Base-by-base conservation (phyloP, 2,888 invertebrate species). In the Hedya salicella region DNA sequence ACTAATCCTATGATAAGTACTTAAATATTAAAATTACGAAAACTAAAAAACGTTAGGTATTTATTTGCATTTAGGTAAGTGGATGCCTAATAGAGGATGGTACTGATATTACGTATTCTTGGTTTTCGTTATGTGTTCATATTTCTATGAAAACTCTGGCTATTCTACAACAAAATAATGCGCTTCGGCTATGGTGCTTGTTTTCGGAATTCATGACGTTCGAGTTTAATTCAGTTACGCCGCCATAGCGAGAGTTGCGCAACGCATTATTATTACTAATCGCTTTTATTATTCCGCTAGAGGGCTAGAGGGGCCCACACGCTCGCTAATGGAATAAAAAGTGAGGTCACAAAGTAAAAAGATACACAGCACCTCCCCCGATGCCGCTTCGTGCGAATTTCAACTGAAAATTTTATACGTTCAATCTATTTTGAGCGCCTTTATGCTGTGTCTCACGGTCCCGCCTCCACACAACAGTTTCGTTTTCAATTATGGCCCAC, bases 401-500 rank as follows among this genome's bases (percentile, higher is more conserved):
- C 87, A 71, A 91, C 91, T 92, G 91, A 92, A 92, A 92, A 89
- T 92, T 92, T 92, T 91, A 92, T 91, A 90, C 83, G 86, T 92
- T 89, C 92, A 92, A 92, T 92, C 91, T 92, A 92, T 91, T 92
- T 86, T 78, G 83, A 88, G 87, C 88, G 87, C 90, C 86, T 91
- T 91, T 89, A 91, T 88, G 86, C 88, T 86, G 87, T 90, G 87
- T 89, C 90, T 88, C 88, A 86, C 88, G 86, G 84, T 82, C 86
- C 81, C 87, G 82, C 85, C 85, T 81, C 82, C 85, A 86, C 85
- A 83, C 87, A 86, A 87, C 88, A 86, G 89, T 91, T 91, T 91
- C 91, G 86, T 90, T 90, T 91, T 91, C 92, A 92, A 92, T 91
- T 92, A 92, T 92, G 90, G 88, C 92, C 92, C 91, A 92, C 92